Base-by-base conservation (phyloP, 2,797 vertebrate genomes). In the Podarcis siculus region DNA sequence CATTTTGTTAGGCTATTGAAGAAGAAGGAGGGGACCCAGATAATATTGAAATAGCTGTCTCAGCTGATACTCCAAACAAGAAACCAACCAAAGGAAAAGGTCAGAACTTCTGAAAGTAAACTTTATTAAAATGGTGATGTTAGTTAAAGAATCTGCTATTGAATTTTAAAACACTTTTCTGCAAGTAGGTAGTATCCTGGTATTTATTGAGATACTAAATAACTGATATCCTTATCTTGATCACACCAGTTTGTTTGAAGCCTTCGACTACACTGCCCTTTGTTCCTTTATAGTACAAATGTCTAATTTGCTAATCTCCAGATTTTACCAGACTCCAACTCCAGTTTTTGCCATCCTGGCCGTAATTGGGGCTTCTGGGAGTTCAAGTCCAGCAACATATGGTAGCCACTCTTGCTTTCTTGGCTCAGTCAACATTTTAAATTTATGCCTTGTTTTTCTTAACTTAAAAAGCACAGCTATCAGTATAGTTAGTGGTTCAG, bases 1-100 rank as follows among this genome's bases (percentile, higher is more conserved):
- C 4, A 94, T 86, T 95, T 89, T 94, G 49, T 92, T 92, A 99
- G 99, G 99, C 98, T 90, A 96, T 99, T 95, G 98, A 99, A 95
- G 98, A 99, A 93, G 99, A 99, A 98, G 98, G 98, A 92, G 98
- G 98, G 1, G 98, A 99, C 96, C 97, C 98, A 90, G 98, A 99
- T 91, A 98, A 98, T 95, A 97, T 99, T 95, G 97, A 98, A 94
- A 96, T 98, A 92, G 96, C 95, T 71, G 91, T 97, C 93, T 95
- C 97, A 13, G 90, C 95, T 88, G 98, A 99, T 88, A 93, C 97
- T 25, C 93, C 98, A 89, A 95, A 97, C 87, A 98, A 98, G 95
- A 99, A 98, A 95, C 94, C 96, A 90, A 89, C 96, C 83, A 99
- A 99, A 98, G 90, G 95, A 87, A 99, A 98, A 99, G 99, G 99